Evolutionary conservation across 2,888 invertebrate species (phyloP).

Genomic region (Melinaea menophilus): DNA sequence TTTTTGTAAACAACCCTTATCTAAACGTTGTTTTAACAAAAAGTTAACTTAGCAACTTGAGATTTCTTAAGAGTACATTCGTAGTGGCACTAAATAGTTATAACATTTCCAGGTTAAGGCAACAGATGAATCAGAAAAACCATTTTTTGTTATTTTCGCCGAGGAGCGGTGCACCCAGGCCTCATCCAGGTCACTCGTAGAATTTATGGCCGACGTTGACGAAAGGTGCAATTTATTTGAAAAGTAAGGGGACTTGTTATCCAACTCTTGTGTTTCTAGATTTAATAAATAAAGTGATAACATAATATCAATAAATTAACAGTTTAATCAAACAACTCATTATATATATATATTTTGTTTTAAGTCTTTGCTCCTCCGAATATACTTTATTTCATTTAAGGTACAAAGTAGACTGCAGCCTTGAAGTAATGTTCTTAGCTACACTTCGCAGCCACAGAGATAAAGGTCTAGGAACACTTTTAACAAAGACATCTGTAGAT

Average conservation of each 20-base stretch:
- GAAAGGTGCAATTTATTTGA: slow-evolving; percentile 78
- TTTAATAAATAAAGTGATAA: too few relatives aligned
- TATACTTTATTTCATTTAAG: slow-evolving; percentile 42
- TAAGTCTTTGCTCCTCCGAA: neutral
- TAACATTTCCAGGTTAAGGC: slow-evolving; percentile 45
- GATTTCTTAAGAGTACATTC: too few relatives aligned
- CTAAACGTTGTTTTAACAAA: too few relatives aligned
- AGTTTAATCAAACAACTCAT: neutral
- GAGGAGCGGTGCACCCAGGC: slow-evolving; percentile 75
- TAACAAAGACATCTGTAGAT: slow-evolving; percentile 51
- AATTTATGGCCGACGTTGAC: slow-evolving; percentile 83
- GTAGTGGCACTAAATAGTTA: slow-evolving; percentile 28
- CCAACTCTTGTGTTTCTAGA: neutral
- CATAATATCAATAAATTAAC: too few relatives aligned
- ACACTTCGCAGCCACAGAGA: slow-evolving; percentile 73
- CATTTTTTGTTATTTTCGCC: slow-evolving; percentile 77
- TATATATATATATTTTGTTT: too few relatives aligned
- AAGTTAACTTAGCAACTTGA: too few relatives aligned
- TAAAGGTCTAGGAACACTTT: slow-evolving; percentile 71
- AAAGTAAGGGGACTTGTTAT: slow-evolving; percentile 48
- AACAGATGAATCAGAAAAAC: slow-evolving; percentile 55
- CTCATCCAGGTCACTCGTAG: slow-evolving; percentile 77
- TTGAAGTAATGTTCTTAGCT: slow-evolving; percentile 83
- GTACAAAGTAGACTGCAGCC: slow-evolving; percentile 77
- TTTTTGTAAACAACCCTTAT: too few relatives aligned